Percentiles rank a stretch among this genome's conserved stretches.
These are phyloP conservation scores for Apistogramma diplotaenia DNA, from an alignment of 2,113 vertebrate genomes.

Conservation along the genomic window DNA sequence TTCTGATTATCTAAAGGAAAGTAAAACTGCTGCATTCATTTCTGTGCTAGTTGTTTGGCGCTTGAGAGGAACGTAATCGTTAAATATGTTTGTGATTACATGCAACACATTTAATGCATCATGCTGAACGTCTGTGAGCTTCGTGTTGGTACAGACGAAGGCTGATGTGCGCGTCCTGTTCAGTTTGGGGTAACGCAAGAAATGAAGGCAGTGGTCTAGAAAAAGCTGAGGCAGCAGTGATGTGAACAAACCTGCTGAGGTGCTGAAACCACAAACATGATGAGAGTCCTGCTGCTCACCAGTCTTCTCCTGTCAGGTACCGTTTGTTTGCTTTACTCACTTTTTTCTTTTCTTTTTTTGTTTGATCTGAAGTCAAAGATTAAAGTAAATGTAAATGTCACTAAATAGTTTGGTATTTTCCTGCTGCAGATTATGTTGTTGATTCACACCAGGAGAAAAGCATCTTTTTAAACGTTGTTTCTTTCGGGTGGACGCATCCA, in stretches of 20 bases:
- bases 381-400: neutral
- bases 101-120: neutral
- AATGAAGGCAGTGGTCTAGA: neutral
- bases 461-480: neutral
- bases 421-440: neutral
- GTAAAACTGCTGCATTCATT: no score
- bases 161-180: neutral
- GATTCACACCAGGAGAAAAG: neutral
- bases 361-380: no score
- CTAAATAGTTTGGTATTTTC: no score
- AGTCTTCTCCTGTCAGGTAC: constrained; percentile 24
- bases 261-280: neutral
- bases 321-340: neutral
- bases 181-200: constrained; percentile 27
- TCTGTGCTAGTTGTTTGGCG: no score
- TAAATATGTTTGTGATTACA: neutral
- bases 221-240: neutral
- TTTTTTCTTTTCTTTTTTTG: neutral
- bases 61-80: neutral
- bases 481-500: neutral
- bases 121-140: neutral
- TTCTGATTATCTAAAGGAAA: no score
- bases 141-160: neutral
- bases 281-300: constrained; percentile 18
- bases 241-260: accelerated